Conservation (phyloP, 2,888 invertebrate genomes). For the Petrolisthes cinctipes region DNA sequence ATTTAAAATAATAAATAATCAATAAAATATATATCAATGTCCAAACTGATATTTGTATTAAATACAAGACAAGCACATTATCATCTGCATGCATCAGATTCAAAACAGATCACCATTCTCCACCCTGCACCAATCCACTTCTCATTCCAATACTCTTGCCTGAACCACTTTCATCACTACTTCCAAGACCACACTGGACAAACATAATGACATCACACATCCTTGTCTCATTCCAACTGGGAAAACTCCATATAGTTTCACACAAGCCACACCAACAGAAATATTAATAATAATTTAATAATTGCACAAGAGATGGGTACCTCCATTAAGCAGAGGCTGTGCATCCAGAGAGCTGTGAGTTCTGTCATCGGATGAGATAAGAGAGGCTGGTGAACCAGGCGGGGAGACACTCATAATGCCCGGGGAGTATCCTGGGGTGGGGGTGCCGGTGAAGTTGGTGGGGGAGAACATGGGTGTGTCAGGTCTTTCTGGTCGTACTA, state of each 20-base stretch:
- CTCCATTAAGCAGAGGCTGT: conserved; percentile 58
- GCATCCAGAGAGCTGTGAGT: conserved; percentile 36
- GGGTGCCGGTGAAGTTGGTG: conserved; percentile 17
- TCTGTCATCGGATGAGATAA: conserved; percentile 57
- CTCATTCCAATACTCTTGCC: too few relatives aligned
- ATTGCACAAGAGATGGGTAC: conserved; percentile 16
- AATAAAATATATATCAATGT: too few relatives aligned
- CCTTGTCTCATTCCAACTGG: too few relatives aligned
- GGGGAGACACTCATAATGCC: conserved; percentile 67
- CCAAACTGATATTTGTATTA: too few relatives aligned
- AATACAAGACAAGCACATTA: too few relatives aligned
- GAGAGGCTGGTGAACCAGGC: conserved; percentile 66
- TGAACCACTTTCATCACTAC: not conserved
- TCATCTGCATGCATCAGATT: too few relatives aligned
- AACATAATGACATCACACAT: too few relatives aligned
- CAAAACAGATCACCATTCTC: too few relatives aligned
- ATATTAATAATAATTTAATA: not conserved
- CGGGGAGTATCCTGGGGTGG: conserved; percentile 60
- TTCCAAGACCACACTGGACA: not conserved
- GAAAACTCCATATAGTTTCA: too few relatives aligned
- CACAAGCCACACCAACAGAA: not conserved
- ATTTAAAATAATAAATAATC: too few relatives aligned
- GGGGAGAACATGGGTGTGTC: conserved; percentile 52
- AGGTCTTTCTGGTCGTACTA: conserved; percentile 38
- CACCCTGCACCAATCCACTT: too few relatives aligned